Percentiles rank a stretch among this genome's conserved stretches.
Evolutionary conservation across 2,888 invertebrate genomes (phyloP).

Genomic region (Eristalis pertinax): DNA sequence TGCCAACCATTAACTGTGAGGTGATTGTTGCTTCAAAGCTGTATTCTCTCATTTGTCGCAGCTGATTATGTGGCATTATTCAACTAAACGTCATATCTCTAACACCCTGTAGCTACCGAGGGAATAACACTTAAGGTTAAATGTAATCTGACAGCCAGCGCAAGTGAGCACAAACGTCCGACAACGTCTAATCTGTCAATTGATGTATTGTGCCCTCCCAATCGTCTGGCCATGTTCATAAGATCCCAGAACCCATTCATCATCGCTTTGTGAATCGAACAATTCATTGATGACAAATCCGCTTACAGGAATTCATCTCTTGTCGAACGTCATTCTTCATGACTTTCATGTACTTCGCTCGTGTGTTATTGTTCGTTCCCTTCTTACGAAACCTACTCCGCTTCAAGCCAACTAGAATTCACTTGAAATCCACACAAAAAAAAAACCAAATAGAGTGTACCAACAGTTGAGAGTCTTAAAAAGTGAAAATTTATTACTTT

Average conservation of each 20-base stretch:
- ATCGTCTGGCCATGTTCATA: not conserved
- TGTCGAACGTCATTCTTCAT: not conserved
- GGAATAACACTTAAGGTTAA: not conserved
- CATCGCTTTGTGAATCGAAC: not conserved
- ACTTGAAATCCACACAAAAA: not conserved
- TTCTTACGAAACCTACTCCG: no score
- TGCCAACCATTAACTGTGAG: no score
- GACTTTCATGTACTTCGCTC: not conserved
- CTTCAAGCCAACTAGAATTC: not conserved
- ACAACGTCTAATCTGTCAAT: not conserved
- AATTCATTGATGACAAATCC: not conserved
- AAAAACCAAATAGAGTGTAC: not conserved
- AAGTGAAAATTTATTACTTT: slow-evolving; percentile 35
- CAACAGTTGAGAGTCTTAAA: slow-evolving; percentile 13
- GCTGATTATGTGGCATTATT: not conserved
- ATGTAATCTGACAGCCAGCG: not conserved
- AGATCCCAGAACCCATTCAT: not conserved
- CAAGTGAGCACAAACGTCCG: not conserved
- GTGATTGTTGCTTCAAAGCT: no score
- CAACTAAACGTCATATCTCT: not conserved
- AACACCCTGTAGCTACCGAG: not conserved
- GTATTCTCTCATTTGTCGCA: no score
- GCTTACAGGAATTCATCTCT: not conserved
- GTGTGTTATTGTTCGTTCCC: not conserved
- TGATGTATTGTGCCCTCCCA: not conserved